phyloP scores from a whole-genome alignment of 2,888 invertebrate species.

The Dascillus cervinus region DNA sequence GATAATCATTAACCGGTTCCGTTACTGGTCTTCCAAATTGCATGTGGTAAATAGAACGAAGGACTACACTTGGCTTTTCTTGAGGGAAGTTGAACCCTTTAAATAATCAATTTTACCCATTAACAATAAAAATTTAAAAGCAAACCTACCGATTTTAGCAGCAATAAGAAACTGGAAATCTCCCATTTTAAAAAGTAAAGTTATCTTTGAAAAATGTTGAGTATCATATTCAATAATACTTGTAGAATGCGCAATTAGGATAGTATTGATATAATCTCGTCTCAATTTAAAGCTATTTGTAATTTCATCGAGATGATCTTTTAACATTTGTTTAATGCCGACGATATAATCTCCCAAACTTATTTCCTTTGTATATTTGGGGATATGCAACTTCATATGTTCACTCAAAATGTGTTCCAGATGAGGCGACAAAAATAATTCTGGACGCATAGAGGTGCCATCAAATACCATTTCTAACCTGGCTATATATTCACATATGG shows the following conservation, averaged over 20 bases:
- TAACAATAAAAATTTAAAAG: conserved; percentile 1
- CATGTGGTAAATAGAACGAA: conserved; percentile 52
- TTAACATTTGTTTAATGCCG: conserved; percentile 47
- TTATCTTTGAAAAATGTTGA: conserved; percentile 41
- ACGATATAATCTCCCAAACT: conserved; percentile 51
- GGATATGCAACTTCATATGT: conserved; percentile 38
- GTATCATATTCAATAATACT: conserved; percentile 47
- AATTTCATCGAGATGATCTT: conserved; percentile 43
- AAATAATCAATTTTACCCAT: neutral
- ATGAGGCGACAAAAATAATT: conserved; percentile 45
- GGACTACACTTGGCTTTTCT: conserved; percentile 46
- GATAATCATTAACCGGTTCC: conserved; percentile 25
- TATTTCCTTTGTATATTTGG: conserved; percentile 38
- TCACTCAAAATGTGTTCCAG: conserved; percentile 46
- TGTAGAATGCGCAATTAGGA: conserved; percentile 39
- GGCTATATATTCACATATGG: conserved; percentile 27
- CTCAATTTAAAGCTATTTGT: conserved; percentile 37
- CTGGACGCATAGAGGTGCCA: conserved; percentile 39
- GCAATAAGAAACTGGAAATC: conserved; percentile 56
- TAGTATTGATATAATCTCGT: conserved; percentile 42
- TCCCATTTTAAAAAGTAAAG: conserved; percentile 54
- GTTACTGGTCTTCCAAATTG: conserved; percentile 23
- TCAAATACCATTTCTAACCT: conserved; percentile 33
- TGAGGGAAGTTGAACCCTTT: no score
- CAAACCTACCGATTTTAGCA: conserved; percentile 46